phyloP scores from a whole-genome alignment of 1,140 invertebrate genomes.

The Trichogramma pretiosum region DNA sequence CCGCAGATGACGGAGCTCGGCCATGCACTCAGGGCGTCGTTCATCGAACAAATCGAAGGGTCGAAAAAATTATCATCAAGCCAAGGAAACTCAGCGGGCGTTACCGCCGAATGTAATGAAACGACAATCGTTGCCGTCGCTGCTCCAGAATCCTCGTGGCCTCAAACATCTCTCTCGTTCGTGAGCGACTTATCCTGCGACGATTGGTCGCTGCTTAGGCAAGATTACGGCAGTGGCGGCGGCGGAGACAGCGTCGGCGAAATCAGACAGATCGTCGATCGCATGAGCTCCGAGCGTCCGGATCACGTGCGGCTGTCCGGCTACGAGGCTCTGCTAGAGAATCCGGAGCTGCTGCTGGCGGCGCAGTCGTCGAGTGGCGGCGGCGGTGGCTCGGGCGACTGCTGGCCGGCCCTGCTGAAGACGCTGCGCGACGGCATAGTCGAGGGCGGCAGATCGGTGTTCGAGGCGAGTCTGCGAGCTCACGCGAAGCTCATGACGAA shows the following conservation, averaged over 20 bases:
- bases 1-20: conserved; percentile 31
- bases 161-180: conserved; percentile 29
- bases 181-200: conserved; percentile 31
- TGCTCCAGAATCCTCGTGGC: conserved; percentile 15
- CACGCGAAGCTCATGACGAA: conserved; percentile 34
- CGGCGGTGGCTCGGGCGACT: conserved; percentile 23
- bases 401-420: conserved; percentile 32
- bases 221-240: too few relatives aligned
- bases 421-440: conserved; percentile 30
- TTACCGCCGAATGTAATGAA: too few relatives aligned
- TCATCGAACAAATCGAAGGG: conserved; percentile 22
- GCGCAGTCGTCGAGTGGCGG: conserved; percentile 32
- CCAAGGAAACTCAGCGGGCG: too few relatives aligned
- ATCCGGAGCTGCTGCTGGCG: too few relatives aligned
- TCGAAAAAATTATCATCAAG: too few relatives aligned
- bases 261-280: conserved; percentile 29
- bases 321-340: conserved; percentile 36
- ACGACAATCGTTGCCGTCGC: too few relatives aligned
- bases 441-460: conserved; percentile 36
- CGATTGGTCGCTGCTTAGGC: conserved; percentile 31
- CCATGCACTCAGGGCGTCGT: conserved; percentile 23
- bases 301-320: conserved; percentile 39
- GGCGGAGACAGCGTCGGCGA: conserved; percentile 23
- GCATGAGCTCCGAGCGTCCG: conserved; percentile 32
- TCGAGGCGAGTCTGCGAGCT: conserved; percentile 37